Percentiles rank a stretch among this genome's conserved stretches.
phyloP scores from a whole-genome alignment of 2,113 vertebrate species.

The Dunckerocampus dactyliophorus region DNA sequence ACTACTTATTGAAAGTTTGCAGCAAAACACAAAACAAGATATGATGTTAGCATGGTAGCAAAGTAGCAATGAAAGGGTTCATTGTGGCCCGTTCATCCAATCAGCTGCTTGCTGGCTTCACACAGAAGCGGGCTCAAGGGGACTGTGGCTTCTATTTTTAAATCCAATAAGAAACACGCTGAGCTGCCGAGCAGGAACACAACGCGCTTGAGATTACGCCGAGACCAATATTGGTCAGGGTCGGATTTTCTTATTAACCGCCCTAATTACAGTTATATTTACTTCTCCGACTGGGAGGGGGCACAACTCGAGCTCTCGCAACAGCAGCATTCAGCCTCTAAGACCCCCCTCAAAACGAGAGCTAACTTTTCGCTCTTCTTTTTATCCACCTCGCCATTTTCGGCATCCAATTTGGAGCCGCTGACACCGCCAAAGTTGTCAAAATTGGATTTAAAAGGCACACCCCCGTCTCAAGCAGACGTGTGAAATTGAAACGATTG shows the following conservation, averaged over 20 bases:
- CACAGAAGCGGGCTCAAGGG: conserved; percentile 21
- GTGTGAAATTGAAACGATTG: conserved; percentile 45
- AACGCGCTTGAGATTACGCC: conserved; percentile 21
- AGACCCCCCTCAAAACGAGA: background rate
- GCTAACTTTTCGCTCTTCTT: background rate
- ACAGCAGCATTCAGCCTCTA: background rate
- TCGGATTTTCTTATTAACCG: conserved; percentile 8
- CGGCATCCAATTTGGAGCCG: conserved; percentile 23
- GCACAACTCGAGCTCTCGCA: no score
- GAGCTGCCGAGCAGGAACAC: conserved; percentile 17
- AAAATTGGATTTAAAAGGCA: conserved; percentile 22
- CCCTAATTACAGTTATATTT: conserved; percentile 2
- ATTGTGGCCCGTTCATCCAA: conserved; percentile 7
- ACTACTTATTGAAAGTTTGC: conserved; percentile 1
- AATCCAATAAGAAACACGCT: conserved; percentile 29
- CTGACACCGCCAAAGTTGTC: background rate
- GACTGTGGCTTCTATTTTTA: conserved; percentile 30
- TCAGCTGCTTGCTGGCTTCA: conserved; percentile 17
- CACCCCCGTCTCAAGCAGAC: conserved; percentile 29
- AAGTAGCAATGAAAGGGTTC: background rate
- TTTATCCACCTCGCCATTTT: conserved; percentile 11
- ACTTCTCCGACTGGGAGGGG: background rate
- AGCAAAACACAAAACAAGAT: background rate
- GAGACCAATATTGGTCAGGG: background rate
- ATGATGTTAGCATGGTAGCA: background rate